phyloP scores from a whole-genome alignment of 2,797 vertebrate species.

The Sebastolobus altivelis region DNA sequence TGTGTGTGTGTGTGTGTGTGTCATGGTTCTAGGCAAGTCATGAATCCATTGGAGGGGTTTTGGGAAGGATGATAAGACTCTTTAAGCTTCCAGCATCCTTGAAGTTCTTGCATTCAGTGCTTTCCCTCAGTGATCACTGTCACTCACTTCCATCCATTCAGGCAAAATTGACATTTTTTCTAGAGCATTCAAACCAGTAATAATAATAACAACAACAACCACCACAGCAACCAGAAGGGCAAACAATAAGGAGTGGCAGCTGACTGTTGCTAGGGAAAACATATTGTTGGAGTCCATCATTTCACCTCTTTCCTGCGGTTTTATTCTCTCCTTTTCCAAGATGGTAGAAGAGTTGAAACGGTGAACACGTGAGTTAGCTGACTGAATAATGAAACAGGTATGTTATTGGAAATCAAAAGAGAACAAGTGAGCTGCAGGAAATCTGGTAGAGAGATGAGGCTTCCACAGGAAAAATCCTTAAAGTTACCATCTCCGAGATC shows the following conservation, averaged over 20 bases:
- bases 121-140: constrained; percentile 48
- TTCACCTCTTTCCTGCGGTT: constrained; percentile 25
- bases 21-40: constrained; percentile 38
- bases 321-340: constrained; percentile 21
- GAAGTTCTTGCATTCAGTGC: constrained; percentile 50
- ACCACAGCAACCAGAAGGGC: constrained; percentile 27
- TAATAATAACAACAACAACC: constrained; percentile 46
- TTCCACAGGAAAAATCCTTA: not conserved
- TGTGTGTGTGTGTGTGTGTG: constrained; percentile 2
- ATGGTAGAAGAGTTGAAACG: constrained; percentile 10
- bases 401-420: constrained; percentile 5
- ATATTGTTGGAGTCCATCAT: constrained; percentile 17
- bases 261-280: constrained; percentile 52
- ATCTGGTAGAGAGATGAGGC: not conserved
- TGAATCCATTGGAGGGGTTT: constrained; percentile 39
- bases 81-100: constrained; percentile 49
- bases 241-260: constrained; percentile 46
- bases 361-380: not conserved
- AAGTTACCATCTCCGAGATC: not conserved
- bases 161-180: constrained; percentile 28
- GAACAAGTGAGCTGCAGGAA: not conserved
- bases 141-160: constrained; percentile 57
- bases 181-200: constrained; percentile 41
- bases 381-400: constrained; percentile 9
- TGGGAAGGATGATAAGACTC: constrained; percentile 46